A percentile compares a stretch with the other conserved stretches of the same genome.
These are phyloP conservation scores for Neolamprologus falcicula DNA, from an alignment of 2,113 vertebrate genomes.

Conservation along the genomic window DNA sequence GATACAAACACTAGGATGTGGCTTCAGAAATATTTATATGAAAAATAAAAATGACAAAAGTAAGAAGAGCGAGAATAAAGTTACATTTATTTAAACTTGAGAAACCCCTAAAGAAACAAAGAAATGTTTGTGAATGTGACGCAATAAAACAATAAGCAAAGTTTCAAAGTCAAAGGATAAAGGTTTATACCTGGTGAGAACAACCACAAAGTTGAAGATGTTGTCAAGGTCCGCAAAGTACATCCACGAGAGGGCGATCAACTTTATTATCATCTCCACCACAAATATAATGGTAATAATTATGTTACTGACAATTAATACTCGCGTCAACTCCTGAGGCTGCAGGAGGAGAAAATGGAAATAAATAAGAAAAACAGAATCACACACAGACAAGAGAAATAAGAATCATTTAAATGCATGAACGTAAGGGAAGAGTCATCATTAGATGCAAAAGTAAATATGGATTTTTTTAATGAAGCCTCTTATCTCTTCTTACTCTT, in stretches of 20 bases:
- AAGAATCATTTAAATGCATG: not conserved
- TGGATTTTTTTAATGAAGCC: not conserved
- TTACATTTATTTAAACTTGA: not conserved
- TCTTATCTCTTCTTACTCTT: not conserved
- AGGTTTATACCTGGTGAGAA: constrained; percentile 57
- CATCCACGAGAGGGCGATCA: constrained; percentile 76
- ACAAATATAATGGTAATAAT: constrained; percentile 87
- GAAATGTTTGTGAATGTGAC: not conserved
- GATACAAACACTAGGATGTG: not conserved
- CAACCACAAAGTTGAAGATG: constrained; percentile 84
- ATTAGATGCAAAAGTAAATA: not conserved
- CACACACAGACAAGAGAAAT: not conserved
- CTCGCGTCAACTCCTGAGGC: constrained; percentile 77
- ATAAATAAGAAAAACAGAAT: not conserved
- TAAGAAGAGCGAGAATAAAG: not conserved
- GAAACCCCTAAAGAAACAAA: not conserved
- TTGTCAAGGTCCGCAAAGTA: constrained; percentile 86
- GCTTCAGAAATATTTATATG: not conserved
- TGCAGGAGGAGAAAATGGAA: not conserved
- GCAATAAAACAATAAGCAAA: not conserved
- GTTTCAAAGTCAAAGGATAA: not conserved
- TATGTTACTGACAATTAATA: constrained; percentile 78
- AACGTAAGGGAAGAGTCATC: not conserved
- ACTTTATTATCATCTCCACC: constrained; percentile 86
- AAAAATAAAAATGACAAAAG: not conserved